These are phyloP conservation scores for Apodemia mormo DNA, from an alignment of 2,888 invertebrate species.

Conservation along the genomic window DNA sequence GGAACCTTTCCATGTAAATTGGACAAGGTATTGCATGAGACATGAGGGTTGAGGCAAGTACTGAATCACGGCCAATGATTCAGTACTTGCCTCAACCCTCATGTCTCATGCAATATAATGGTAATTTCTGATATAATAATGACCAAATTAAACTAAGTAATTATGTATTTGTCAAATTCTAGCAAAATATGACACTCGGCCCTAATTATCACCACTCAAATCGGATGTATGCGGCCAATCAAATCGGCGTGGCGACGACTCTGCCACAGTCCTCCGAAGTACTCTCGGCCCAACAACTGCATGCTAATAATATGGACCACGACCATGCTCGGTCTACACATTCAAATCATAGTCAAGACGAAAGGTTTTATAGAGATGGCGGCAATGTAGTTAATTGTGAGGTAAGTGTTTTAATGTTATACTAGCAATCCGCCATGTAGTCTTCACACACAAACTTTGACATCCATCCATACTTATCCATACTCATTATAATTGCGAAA, in stretches of 20 bases:
- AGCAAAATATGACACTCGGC: conserved; percentile 11
- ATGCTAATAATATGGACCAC: conserved; percentile 51
- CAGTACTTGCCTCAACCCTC: too few species aligned
- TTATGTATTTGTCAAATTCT: background rate
- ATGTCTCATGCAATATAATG: too few species aligned
- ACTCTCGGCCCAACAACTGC: conserved; percentile 47
- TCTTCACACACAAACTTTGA: too few species aligned
- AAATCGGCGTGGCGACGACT: conserved; percentile 76
- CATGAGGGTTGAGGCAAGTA: too few species aligned
- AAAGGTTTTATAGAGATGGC: conserved; percentile 55
- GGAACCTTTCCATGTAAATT: too few species aligned
- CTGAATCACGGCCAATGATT: too few species aligned
- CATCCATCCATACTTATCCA: too few species aligned
- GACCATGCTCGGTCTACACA: conserved; percentile 51
- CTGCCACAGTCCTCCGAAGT: conserved; percentile 63
- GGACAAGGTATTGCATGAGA: too few species aligned
- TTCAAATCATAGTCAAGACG: conserved; percentile 61
- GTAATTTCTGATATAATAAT: too few species aligned
- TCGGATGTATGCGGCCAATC: conserved; percentile 72
- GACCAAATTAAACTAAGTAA: too few species aligned
- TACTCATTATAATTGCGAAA: too few species aligned
- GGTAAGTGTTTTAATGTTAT: conserved; percentile 29
- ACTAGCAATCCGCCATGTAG: too few species aligned
- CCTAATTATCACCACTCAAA: conserved; percentile 60
- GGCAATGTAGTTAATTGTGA: conserved; percentile 38